These are phyloP conservation scores for Hyposoter didymator DNA, from an alignment of 2,888 invertebrate species.

Conservation along the genomic window DNA sequence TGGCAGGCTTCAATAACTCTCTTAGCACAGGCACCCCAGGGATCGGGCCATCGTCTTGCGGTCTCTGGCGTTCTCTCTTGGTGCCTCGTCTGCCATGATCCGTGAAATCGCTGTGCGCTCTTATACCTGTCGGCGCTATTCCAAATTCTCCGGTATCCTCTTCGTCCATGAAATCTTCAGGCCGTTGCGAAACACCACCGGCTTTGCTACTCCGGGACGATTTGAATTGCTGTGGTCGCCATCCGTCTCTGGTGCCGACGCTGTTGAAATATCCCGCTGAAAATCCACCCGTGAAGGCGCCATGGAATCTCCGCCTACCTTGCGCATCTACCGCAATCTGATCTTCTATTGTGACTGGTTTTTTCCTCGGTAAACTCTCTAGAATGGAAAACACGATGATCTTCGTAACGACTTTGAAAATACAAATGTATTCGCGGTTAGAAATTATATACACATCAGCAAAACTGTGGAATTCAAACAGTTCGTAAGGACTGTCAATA, in stretches of 20 bases:
- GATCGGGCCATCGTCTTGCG: constrained; percentile 80
- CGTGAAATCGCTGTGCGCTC: constrained; percentile 92
- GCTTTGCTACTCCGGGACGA: constrained; percentile 93
- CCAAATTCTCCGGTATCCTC: constrained; percentile 98
- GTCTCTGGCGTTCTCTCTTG: constrained; percentile 81
- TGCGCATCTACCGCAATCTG: constrained; percentile 95
- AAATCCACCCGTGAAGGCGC: constrained; percentile 99
- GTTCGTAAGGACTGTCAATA: neutral
- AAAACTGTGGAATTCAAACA: neutral
- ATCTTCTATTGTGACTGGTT: constrained; percentile 92
- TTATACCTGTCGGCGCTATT: constrained; percentile 95
- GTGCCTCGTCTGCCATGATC: constrained; percentile 79
- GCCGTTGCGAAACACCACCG: constrained; percentile 86
- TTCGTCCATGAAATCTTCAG: constrained; percentile 99
- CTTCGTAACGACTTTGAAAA: neutral
- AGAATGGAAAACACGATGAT: constrained; percentile 65
- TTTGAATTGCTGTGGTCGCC: constrained; percentile 95
- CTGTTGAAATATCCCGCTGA: constrained; percentile 99
- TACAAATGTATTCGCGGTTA: neutral
- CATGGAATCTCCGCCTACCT: constrained; percentile 97
- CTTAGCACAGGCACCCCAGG: constrained; percentile 86
- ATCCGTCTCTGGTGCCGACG: constrained; percentile 98
- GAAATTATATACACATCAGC: neutral
- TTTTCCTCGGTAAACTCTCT: constrained; percentile 93
- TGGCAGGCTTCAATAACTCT: constrained; percentile 86